These are phyloP conservation scores for Ophioninae sp. DNA, from an alignment of 2,888 invertebrate species.

Conservation along the genomic window DNA sequence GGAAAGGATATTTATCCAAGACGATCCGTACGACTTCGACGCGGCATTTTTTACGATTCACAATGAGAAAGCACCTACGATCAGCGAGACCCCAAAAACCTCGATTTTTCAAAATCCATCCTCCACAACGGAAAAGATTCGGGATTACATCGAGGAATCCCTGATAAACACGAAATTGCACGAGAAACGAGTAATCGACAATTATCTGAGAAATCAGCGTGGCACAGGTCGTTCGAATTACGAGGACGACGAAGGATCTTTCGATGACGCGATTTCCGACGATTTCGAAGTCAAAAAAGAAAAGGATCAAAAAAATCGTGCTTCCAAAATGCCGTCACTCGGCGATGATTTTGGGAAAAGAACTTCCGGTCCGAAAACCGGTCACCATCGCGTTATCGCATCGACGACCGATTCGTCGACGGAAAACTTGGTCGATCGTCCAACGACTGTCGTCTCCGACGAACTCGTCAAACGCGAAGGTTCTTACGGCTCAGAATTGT, in stretches of 20 bases:
- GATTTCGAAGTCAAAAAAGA: background rate
- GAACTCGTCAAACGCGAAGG: conserved; percentile 52
- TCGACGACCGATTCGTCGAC: conserved; percentile 21
- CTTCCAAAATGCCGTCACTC: background rate
- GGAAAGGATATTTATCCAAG: conserved; percentile 79
- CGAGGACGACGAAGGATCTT: conserved; percentile 7
- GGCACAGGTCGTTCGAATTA: conserved; percentile 53
- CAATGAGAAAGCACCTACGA: conserved; percentile 69
- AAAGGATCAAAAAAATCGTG: conserved; percentile 43
- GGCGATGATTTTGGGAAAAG: background rate
- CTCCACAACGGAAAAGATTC: conserved; percentile 32
- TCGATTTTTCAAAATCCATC: conserved; percentile 9
- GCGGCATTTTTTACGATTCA: conserved; percentile 73
- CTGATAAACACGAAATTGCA: conserved; percentile 70
- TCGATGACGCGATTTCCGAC: conserved; percentile 22
- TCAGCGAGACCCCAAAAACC: conserved; percentile 78
- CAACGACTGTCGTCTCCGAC: conserved; percentile 51
- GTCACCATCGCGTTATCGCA: background rate
- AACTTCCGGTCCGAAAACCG: background rate
- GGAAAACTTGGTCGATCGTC: conserved; percentile 21
- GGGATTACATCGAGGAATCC: conserved; percentile 72
- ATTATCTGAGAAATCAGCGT: conserved; percentile 62
- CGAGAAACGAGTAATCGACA: conserved; percentile 60
- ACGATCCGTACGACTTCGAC: conserved; percentile 76
- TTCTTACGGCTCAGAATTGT: conserved; percentile 49